Base-by-base conservation (phyloP, 1,140 invertebrate genomes). In the Nixonia krombeini region DNA sequence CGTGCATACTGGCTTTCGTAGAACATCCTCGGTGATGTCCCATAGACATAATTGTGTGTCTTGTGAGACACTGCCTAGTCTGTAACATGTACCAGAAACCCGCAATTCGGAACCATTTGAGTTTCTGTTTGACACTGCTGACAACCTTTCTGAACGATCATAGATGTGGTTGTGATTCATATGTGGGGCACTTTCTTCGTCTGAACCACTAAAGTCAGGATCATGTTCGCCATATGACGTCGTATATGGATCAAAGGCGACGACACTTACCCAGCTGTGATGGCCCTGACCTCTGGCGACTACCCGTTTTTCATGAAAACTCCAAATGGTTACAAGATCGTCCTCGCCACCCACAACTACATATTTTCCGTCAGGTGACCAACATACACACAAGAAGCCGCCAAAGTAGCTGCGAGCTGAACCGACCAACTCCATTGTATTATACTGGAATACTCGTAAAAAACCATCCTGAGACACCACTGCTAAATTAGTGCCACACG, bases 271-370 rank as follows among this genome's bases (percentile, higher is more conserved):
- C 98, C 98, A 99, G 49, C 96, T 98, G 63, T 96, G 88, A 76
- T 94, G 93, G 2, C 93, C 98, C 80, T 98, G 95, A 2, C 97
- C 97, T 23, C 98, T 86, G 21, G 97, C 98, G 4, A 99, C 93
- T 6, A 99, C 96, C 42, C 96, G 87, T 70, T 95, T 91, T 76
- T 99, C 96, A 70, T 91, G 86, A 78, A 97, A 92, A 40, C 94
- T 97, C 93, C 95, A 99, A n/a, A 99, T 93, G 5, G 97, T 99
- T 4, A 99, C 93, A 28, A 99, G 86, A 85, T 99, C 98, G 86
- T 99, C 98, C 86, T 99, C 97, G 15, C 98, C 98, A 2, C 98
- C 98, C 1, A 96, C 95, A 1, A 97, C 97, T 28, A 99, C 92
- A 76, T 97, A 96, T 75, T 93, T 93, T 5, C 95, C 93, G 86